Evolutionary conservation across 2,888 invertebrate genomes (phyloP).

Genomic region (Tetranychus piercei): DNA sequence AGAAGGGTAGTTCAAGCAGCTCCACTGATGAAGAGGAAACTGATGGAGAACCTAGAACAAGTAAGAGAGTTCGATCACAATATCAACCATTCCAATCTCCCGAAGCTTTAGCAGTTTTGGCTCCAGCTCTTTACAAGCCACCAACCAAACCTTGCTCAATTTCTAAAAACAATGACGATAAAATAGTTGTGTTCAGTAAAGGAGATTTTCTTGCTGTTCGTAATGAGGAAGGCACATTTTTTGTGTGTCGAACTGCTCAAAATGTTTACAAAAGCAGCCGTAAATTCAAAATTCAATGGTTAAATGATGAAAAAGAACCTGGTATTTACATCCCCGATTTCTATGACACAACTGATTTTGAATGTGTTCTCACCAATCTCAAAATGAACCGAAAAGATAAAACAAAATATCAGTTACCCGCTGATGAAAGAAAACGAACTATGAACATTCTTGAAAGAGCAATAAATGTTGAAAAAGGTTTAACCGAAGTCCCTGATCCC

Average conservation of each 20-base stretch:
- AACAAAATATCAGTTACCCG: conserved; percentile 49
- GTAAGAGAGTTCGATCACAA: conserved; percentile 42
- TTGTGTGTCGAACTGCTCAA: conserved; percentile 67
- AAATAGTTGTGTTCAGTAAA: conserved; percentile 70
- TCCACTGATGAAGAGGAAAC: conserved; percentile 9
- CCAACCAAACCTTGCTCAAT: conserved; percentile 8
- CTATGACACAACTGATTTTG: conserved; percentile 69
- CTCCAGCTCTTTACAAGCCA: conserved; percentile 22
- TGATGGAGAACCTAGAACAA: conserved; percentile 20
- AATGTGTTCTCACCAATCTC: conserved; percentile 68
- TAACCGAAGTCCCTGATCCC: conserved; percentile 40
- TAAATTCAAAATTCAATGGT: conserved; percentile 72
- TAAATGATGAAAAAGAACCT: conserved; percentile 35
- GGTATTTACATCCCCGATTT: conserved; percentile 66
- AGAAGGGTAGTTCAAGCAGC: neutral
- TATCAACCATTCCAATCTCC: conserved; percentile 67
- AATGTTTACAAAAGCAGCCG: conserved; percentile 69
- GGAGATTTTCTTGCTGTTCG: conserved; percentile 74
- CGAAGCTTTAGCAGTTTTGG: conserved; percentile 37
- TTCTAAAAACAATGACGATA: conserved; percentile 47
- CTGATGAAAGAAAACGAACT: conserved; percentile 55
- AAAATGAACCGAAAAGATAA: conserved; percentile 53
- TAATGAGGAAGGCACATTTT: conserved; percentile 54
- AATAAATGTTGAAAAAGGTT: conserved; percentile 56
- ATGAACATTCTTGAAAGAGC: conserved; percentile 65